Evolutionary conservation across 2,113 vertebrate genomes (phyloP).

Genomic region (Zosterops japonicus): DNA sequence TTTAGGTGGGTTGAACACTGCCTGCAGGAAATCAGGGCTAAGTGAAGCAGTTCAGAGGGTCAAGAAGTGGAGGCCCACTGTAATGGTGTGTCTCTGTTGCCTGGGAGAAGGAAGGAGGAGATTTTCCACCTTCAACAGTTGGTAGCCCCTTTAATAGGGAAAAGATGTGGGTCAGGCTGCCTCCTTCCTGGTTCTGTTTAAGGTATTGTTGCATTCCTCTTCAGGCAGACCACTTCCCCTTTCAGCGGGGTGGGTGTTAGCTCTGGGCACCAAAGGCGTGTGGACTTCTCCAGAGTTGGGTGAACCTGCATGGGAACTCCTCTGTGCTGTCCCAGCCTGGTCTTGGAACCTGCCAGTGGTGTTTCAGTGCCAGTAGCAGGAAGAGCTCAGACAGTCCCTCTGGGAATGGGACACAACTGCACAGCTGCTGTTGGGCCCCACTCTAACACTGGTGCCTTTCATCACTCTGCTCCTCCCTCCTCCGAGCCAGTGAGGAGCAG

Average conservation of each 20-base stretch:
- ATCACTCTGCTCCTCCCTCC: neutral
- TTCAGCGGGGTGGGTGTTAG: neutral
- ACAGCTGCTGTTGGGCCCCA: neutral
- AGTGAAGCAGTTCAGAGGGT: neutral
- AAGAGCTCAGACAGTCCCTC: neutral
- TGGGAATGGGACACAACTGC: rapidly evolving
- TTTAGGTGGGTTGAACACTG: neutral
- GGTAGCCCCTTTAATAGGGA: neutral
- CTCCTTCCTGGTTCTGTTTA: neutral
- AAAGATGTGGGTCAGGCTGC: neutral
- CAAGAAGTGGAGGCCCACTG: neutral
- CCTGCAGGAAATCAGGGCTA: neutral
- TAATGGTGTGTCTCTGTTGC: neutral
- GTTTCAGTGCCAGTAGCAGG: rapidly evolving
- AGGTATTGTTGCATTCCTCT: neutral
- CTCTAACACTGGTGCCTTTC: neutral
- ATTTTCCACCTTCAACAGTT: neutral
- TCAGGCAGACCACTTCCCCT: neutral
- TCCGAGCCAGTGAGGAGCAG: too few species aligned
- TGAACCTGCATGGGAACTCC: neutral
- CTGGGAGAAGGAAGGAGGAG: neutral
- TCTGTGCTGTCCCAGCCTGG: neutral
- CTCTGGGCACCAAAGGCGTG: neutral
- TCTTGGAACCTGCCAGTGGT: neutral
- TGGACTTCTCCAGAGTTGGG: neutral